Conservation (phyloP, 2,888 invertebrate species). For the Dasypogon diadema region DNA sequence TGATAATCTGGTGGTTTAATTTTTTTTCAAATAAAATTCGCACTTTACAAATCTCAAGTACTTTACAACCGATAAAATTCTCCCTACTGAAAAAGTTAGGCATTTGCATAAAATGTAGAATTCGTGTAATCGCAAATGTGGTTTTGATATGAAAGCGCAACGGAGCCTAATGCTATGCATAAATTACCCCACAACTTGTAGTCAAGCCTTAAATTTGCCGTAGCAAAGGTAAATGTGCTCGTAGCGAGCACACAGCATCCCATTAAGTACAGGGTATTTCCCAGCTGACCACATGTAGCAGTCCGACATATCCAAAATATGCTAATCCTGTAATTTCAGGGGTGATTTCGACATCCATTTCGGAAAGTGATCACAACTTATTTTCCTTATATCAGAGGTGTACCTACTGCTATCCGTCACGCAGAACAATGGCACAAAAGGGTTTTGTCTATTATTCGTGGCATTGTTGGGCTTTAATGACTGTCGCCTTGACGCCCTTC, state of each 20-base stretch:
- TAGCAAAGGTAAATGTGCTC: neutral
- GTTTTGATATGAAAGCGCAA: neutral
- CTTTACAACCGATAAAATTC: too few relatives aligned
- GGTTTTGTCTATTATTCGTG: constrained; percentile 22
- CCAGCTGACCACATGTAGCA: neutral
- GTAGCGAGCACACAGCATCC: neutral
- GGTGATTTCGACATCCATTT: constrained; percentile 14
- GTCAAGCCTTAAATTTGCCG: neutral
- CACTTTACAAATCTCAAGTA: too few relatives aligned
- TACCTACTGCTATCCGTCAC: constrained; percentile 4
- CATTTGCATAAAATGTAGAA: too few relatives aligned
- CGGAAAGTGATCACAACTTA: constrained; percentile 18
- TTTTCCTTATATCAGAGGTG: neutral
- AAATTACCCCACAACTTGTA: neutral
- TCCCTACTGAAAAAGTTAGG: too few relatives aligned
- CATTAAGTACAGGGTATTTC: neutral
- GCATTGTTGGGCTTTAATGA: neutral
- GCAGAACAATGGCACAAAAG: constrained; percentile 13
- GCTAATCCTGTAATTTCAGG: neutral
- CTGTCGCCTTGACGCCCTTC: neutral
- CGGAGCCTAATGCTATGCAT: neutral
- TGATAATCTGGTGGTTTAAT: too few relatives aligned
- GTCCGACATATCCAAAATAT: constrained; percentile 6
- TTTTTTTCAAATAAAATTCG: too few relatives aligned
- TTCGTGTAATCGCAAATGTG: too few relatives aligned